A percentile compares a stretch with the other conserved stretches of the same genome.
Conservation (phyloP, 2,797 vertebrate species). For the Sebastes taczanowskii region DNA sequence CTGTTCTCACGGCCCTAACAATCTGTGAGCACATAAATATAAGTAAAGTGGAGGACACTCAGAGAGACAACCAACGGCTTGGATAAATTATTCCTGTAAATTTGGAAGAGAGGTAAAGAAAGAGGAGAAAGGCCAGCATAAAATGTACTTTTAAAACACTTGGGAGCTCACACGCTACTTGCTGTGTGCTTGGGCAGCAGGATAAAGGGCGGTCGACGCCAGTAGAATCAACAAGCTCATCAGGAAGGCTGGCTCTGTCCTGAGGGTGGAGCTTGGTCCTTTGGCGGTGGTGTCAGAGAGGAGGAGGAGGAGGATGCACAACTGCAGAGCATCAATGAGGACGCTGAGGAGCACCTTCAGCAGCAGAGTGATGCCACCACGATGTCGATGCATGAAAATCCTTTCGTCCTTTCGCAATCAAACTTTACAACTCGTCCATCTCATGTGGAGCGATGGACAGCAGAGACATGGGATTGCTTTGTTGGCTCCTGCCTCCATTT, state of each 20-base stretch:
- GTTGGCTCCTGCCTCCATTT: not conserved
- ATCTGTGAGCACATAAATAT: conserved; percentile 44
- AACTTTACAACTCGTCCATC: not conserved
- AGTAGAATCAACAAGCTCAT: not conserved
- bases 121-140: no score
- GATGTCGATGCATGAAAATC: not conserved
- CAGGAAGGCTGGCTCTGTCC: not conserved
- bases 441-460: not conserved
- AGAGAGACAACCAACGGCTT: no score
- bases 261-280: not conserved
- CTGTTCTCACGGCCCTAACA: conserved; percentile 44
- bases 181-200: no score
- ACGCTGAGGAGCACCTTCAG: not conserved
- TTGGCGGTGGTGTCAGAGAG: not conserved
- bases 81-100: no score
- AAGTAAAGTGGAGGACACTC: not conserved
- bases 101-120: no score
- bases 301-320: not conserved
- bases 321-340: not conserved
- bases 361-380: not conserved
- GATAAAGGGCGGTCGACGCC: no score
- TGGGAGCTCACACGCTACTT: no score
- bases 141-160: no score
- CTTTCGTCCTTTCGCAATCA: not conserved
- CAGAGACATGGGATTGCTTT: no score